A percentile compares a stretch with the other conserved stretches of the same genome.
Evolutionary conservation across 2,888 invertebrate species (phyloP).

Genomic region (Idaea aversata): DNA sequence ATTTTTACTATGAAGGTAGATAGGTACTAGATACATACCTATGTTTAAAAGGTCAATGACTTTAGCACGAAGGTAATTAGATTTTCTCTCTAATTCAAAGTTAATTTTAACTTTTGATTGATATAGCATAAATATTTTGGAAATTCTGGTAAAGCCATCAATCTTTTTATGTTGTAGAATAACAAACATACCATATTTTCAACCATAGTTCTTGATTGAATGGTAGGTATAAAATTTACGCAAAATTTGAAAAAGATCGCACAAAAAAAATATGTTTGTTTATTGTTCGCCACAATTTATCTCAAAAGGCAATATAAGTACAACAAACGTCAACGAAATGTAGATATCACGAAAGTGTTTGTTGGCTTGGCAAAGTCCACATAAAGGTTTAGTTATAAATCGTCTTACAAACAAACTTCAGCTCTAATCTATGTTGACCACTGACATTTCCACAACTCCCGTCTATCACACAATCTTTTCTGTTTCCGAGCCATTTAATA

Average conservation of each 20-base stretch:
- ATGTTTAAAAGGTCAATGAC: slow-evolving; percentile 26
- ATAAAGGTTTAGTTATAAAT: slow-evolving; percentile 59
- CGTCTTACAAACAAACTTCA: slow-evolving; percentile 55
- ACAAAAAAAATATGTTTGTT: neutral
- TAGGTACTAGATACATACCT: slow-evolving; percentile 19
- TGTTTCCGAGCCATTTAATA: slow-evolving; percentile 68
- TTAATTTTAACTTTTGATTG: too few relatives aligned
- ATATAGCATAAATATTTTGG: too few relatives aligned
- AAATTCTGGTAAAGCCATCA: too few relatives aligned
- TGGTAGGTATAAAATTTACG: neutral
- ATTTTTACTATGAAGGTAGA: slow-evolving; percentile 16
- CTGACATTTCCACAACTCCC: slow-evolving; percentile 36
- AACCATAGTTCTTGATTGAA: too few relatives aligned
- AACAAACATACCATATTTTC: too few relatives aligned
- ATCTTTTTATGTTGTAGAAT: too few relatives aligned
- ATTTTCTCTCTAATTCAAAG: neutral
- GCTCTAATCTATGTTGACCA: slow-evolving; percentile 41
- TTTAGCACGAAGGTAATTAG: slow-evolving; percentile 7
- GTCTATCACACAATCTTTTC: slow-evolving; percentile 60
- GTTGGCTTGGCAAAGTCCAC: slow-evolving; percentile 38
- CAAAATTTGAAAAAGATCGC: neutral
- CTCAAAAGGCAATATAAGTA: slow-evolving; percentile 11
- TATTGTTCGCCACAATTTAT: slow-evolving; percentile 12
- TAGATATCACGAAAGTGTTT: slow-evolving; percentile 38
- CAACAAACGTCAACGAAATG: slow-evolving; percentile 19